Evolutionary conservation across 2,113 vertebrate species (phyloP), one percentile per base, ranked within the genome.

Genomic region (Axis porcinus): DNA sequence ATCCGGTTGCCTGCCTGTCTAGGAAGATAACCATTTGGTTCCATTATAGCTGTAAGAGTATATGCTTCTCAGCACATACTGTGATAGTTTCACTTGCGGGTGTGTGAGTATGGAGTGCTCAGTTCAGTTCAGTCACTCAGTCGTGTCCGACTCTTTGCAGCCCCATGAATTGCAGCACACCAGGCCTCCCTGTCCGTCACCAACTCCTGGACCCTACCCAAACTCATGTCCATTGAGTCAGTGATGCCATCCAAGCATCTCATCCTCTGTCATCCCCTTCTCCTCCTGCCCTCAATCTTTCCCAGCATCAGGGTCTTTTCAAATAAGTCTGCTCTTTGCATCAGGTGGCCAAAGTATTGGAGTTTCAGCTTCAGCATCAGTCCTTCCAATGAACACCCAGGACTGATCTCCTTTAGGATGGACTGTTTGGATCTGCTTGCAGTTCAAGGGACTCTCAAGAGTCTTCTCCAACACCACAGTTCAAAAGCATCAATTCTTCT

Each of bases 61-160:
- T 23, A 33, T 88, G 16, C 15, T 86, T 9, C 43, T 94, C 17
- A 54, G 58, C 23, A 58, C 27, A 19, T 96, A 45, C 91, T 50
- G 54, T 85, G 67, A 92, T 94, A 93, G 10, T 1, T 25, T 86
- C 58, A 57, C 40, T 40, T 91, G 21, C 30, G 43, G 83, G 21
- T 91, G 91, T 83, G 47, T 90, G 54, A 95, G 54, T 90, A 28
- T 82, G 47, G 4, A 27, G 45, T 40, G 10, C 2, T 70, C n/a
- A 36, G n/a, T 70, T 70, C 8, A 36, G 17, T 70, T 70, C n/a
- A 70, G n/a, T 70, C 2, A 0, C 9, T 70, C 67, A 70, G n/a
- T 70, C 0, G 1, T 36, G 19, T 70, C 67, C 5, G 0, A 23
- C 19, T 23, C 67, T 70, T 70, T 70, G n/a, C 5, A 5, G 23